Conservation (phyloP, 2,888 invertebrate species). For the Uloborus plumipes region DNA sequence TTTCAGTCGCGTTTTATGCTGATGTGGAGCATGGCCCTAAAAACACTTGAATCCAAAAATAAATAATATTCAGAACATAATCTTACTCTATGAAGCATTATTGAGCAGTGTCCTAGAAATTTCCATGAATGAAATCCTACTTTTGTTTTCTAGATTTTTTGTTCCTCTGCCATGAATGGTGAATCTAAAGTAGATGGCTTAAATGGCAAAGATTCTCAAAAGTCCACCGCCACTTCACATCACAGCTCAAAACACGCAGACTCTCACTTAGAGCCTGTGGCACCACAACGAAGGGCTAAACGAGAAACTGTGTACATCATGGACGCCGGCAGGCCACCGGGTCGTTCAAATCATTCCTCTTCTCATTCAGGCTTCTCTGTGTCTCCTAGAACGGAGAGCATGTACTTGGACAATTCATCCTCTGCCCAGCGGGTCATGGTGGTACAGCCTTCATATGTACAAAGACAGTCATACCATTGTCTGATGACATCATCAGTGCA, state of each 20-base stretch:
- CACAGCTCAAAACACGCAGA: conserved; percentile 24
- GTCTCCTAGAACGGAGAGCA: conserved; percentile 48
- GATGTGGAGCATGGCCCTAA: no score
- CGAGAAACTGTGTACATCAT: conserved; percentile 58
- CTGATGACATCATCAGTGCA: conserved; percentile 42
- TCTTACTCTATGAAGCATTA: no score
- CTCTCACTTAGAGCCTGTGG: conserved; percentile 44
- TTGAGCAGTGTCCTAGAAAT: no score
- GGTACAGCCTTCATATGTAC: conserved; percentile 53
- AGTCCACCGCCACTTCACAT: conserved; percentile 19
- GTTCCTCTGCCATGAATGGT: conserved; percentile 34
- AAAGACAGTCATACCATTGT: conserved; percentile 60
- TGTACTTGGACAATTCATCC: conserved; percentile 49
- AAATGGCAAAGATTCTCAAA: conserved; percentile 28
- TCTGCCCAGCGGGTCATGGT: conserved; percentile 48
- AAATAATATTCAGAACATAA: no score
- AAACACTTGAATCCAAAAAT: no score
- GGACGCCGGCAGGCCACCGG: conserved; percentile 55
- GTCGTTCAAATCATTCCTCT: conserved; percentile 21
- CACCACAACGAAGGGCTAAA: conserved; percentile 59
- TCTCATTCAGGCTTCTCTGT: conserved; percentile 44
- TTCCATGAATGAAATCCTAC: no score
- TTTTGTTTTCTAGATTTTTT: conserved; percentile 40
- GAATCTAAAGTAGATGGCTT: conserved; percentile 23
- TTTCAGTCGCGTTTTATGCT: no score